A percentile compares a stretch with the other conserved stretches of the same genome.
Evolutionary conservation across 2,888 invertebrate genomes (phyloP).

Genomic region (Leptarthrus brevirostris): DNA sequence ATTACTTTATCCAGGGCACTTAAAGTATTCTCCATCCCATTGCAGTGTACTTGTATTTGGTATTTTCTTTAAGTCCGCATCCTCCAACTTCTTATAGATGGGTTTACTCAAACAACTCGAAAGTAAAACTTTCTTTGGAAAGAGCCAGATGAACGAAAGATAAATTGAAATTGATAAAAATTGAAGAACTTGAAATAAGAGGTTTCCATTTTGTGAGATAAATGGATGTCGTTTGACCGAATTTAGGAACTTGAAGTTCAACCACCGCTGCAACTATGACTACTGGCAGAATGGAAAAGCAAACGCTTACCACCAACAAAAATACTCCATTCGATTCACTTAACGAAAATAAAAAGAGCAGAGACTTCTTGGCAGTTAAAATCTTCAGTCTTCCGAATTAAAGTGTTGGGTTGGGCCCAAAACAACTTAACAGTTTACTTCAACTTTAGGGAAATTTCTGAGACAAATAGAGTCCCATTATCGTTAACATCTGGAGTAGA

Average conservation of each 20-base stretch:
- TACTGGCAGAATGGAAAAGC: not conserved
- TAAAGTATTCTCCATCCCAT: constrained; percentile 1
- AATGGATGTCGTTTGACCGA: constrained; percentile 38
- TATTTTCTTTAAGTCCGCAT: not conserved
- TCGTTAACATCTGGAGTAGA: constrained; percentile 26
- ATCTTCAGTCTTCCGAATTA: not conserved
- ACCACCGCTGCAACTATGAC: not conserved
- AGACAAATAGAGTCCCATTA: constrained; percentile 45
- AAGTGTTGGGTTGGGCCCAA: constrained; percentile 1
- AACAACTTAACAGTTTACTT: not conserved
- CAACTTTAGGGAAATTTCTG: constrained; percentile 26
- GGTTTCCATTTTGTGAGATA: constrained; percentile 25
- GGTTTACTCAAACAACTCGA: constrained; percentile 1
- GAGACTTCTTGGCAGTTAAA: not conserved
- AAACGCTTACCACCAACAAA: not conserved
- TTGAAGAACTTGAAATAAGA: constrained; percentile 29
- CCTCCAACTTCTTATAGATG: not conserved
- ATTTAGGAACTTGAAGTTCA: not conserved
- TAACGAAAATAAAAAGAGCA: not conserved
- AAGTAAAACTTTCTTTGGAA: constrained; percentile 19
- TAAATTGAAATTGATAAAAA: constrained; percentile 49
- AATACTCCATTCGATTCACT: not conserved
- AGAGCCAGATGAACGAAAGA: constrained; percentile 34
- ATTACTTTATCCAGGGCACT: constrained; percentile 22
- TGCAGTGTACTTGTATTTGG: constrained; percentile 14